Conservation (phyloP, 1,140 invertebrate species). For the Drosophila kurseongensis region DNA sequence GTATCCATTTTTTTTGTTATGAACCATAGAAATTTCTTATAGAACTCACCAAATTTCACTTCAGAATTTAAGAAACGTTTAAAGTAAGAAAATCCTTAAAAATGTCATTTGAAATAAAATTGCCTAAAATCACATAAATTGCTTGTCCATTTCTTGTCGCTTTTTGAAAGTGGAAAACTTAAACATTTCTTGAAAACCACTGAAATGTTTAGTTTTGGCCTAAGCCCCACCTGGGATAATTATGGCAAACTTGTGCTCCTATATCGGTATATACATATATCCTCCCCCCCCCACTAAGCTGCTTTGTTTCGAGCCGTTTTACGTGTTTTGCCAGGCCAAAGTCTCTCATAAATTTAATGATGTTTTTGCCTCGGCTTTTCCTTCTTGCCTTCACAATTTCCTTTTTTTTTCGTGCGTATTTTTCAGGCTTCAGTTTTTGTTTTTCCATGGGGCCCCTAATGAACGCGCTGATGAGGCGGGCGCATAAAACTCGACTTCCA, state of each 20-base stretch:
- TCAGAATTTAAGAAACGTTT: no score
- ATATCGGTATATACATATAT: slow-evolving; percentile 12
- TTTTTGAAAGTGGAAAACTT: slow-evolving; percentile 7
- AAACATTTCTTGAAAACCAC: slow-evolving; percentile 16
- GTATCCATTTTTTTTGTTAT: no score
- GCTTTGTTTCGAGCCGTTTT: slow-evolving; percentile 44
- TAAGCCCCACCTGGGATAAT: slow-evolving; percentile 33
- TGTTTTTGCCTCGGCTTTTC: slow-evolving; percentile 54
- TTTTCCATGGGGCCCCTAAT: slow-evolving; percentile 50
- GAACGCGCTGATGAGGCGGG: slow-evolving; percentile 76
- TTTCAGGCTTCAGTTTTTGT: slow-evolving; percentile 33
- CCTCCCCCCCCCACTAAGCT: slow-evolving; percentile 8
- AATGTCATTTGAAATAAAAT: not conserved
- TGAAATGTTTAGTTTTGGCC: slow-evolving; percentile 37
- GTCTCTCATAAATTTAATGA: slow-evolving; percentile 77
- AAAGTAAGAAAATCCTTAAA: not conserved
- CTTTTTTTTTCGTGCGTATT: slow-evolving; percentile 15
- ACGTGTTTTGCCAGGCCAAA: slow-evolving; percentile 56
- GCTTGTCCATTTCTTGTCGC: not conserved
- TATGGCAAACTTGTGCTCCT: slow-evolving; percentile 33
- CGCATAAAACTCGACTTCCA: slow-evolving; percentile 44
- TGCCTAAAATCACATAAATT: slow-evolving; percentile 6
- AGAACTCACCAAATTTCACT: no score
- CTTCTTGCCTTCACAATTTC: slow-evolving; percentile 17
- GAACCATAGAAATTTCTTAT: no score